Base-by-base conservation (phyloP, 2,888 invertebrate species). In the Sinhomidia bicolor region DNA sequence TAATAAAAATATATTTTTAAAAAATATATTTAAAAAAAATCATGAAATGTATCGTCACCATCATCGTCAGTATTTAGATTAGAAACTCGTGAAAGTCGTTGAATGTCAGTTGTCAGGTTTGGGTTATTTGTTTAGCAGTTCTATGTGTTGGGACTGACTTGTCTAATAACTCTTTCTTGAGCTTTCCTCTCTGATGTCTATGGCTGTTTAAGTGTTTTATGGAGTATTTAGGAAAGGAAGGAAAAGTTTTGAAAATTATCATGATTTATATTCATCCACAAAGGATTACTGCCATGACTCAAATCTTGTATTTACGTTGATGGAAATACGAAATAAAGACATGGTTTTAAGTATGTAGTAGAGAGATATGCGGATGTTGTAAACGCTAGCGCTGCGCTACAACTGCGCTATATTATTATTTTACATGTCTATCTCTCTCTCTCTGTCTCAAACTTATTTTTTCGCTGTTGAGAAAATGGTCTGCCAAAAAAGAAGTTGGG, bases 121-220 rank as follows among this genome's bases (percentile, higher is more conserved):
- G 65, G 76, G 82, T 85, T 89, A 89, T 89, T 89, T 89, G 80
- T 89, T 84, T 89, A 89, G 89, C 85, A 84, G 79, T 85, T 68
- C 68, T 60, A 23, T 29, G 29, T 62, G 65, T 78, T 65, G 51
- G 78, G 41, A 57, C 57, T 84, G 60, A 65, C 85, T 89, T 78
- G 89, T 85, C 65, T 78, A 85, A 89, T 89, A 85, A 85, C 29
- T 89, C 85, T 85, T 89, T 81, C 78, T 80, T 89, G 80, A 85
- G 89, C 85, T 89, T 88, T 89, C 80, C 89, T 85, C 26, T 51
- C n/a, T 85, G 89, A 89, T 85, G 89, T 89, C 85, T 89, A 89
- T 85, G 79, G 85, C 89, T 89, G 89, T 85, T 89, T 89, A 89
- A 89, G 79, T 85, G 89, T 89, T 89, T 89, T 89, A 85, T 85